Evolutionary conservation across 35 echinoderm and acorn worm genomes (phyloP).

Genomic region (Lytechinus variegatus): DNA sequence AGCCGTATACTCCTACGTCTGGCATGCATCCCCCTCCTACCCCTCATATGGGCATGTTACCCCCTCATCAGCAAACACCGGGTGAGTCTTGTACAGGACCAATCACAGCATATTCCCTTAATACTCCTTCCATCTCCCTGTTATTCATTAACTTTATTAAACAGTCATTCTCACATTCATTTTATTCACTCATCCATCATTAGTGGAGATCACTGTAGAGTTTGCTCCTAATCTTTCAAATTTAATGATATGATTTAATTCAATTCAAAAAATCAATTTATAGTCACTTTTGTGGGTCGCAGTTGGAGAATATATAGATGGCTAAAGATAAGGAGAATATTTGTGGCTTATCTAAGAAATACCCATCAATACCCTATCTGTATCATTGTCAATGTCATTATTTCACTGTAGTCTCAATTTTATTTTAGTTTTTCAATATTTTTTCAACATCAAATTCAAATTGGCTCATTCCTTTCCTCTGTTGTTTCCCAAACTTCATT

Average conservation of each 20-base stretch:
- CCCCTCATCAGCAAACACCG: conserved; percentile 39
- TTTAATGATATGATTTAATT: not conserved
- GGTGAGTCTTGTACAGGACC: conserved; percentile 15
- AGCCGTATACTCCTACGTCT: not conserved
- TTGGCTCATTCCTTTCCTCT: not conserved
- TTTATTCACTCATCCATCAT: not conserved
- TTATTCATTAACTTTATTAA: not conserved
- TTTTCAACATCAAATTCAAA: no score
- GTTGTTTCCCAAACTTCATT: not conserved
- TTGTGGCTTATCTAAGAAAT: not conserved
- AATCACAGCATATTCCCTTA: not conserved
- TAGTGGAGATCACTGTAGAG: not conserved
- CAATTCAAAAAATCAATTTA: not conserved
- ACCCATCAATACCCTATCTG: not conserved
- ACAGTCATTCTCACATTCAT: not conserved
- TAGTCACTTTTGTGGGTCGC: no score
- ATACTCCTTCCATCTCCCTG: not conserved
- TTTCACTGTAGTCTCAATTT: not conserved
- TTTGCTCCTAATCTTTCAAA: not conserved
- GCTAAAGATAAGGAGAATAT: not conserved
- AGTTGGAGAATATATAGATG: not conserved
- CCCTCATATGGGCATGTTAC: conserved; percentile 43
- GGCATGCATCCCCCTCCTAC: conserved; percentile 48
- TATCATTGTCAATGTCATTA: not conserved
- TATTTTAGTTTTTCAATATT: not conserved